phyloP scores from a whole-genome alignment of 2,888 invertebrate species.

The Ormia ochracea region DNA sequence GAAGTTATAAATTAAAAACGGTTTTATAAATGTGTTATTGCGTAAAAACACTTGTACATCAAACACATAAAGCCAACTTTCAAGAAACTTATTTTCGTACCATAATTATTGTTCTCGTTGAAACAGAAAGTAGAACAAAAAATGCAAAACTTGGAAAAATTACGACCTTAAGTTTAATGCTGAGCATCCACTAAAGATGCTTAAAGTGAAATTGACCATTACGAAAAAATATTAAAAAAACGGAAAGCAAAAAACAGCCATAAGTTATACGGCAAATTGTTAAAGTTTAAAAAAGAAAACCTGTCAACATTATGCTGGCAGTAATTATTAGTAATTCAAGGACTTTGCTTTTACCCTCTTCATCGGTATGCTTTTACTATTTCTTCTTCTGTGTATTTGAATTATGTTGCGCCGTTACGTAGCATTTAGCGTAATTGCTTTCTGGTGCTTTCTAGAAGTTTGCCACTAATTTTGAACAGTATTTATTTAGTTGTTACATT shows the following conservation, averaged over 20 bases:
- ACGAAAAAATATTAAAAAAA: conserved; percentile 25
- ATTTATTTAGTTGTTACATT: too few relatives aligned
- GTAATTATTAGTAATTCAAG: conserved; percentile 55
- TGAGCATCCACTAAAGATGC: conserved; percentile 54
- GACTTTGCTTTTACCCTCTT: conserved; percentile 10
- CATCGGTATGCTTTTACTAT: not conserved
- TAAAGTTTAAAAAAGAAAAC: conserved; percentile 4
- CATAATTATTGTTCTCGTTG: not conserved
- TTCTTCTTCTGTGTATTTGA: not conserved
- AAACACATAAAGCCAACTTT: too few relatives aligned
- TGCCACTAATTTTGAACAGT: too few relatives aligned
- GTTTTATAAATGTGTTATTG: too few relatives aligned
- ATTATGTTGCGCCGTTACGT: not conserved
- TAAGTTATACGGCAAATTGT: conserved; percentile 26
- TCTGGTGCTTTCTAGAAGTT: too few relatives aligned
- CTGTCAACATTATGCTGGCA: conserved; percentile 43
- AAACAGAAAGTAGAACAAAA: not conserved
- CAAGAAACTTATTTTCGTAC: too few relatives aligned
- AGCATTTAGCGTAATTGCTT: not conserved
- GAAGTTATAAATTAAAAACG: too few relatives aligned
- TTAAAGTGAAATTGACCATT: conserved; percentile 40
- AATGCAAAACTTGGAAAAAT: conserved; percentile 31
- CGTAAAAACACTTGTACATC: too few relatives aligned
- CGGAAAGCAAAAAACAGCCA: conserved; percentile 5
- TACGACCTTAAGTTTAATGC: conserved; percentile 51